Percentiles rank a stretch among this genome's conserved stretches.
phyloP scores from a whole-genome alignment of 2,797 vertebrate genomes.

The Onychomys torridus region DNA sequence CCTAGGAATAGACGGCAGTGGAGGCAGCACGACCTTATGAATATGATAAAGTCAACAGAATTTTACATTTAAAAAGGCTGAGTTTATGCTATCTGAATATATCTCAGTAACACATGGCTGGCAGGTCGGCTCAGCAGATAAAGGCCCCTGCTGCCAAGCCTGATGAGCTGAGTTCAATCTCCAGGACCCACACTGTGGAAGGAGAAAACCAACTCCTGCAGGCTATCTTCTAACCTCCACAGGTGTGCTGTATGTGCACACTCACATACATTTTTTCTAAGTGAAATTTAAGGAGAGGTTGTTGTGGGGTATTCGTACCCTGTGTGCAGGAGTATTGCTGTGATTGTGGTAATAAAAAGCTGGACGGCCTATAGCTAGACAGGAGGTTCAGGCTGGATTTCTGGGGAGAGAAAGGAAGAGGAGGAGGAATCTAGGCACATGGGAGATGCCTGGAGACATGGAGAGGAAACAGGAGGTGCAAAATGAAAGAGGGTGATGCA shows the following conservation, averaged over 20 bases:
- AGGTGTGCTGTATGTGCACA: background rate
- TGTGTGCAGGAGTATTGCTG: too few relatives aligned
- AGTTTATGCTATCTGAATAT: background rate
- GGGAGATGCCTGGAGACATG: too few relatives aligned
- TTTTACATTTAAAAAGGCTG: background rate
- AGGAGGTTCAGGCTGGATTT: too few relatives aligned
- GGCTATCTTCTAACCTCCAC: background rate
- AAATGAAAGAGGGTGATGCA: too few relatives aligned
- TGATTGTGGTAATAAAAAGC: too few relatives aligned
- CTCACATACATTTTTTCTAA: background rate
- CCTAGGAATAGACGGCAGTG: background rate
- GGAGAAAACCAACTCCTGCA: background rate
- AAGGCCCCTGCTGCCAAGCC: background rate
- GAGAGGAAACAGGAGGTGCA: too few relatives aligned
- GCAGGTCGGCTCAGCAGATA: background rate
- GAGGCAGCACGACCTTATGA: background rate
- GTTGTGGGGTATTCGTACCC: too few relatives aligned
- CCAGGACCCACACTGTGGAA: background rate
- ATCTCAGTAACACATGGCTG: background rate
- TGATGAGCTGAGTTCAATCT: background rate
- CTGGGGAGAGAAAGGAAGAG: too few relatives aligned
- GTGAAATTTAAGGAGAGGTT: background rate
- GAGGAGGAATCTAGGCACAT: too few relatives aligned
- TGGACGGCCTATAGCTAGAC: too few relatives aligned
- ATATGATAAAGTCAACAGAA: slow-evolving; percentile 22